Percentiles rank a stretch among this genome's conserved stretches.
Conservation (phyloP, 2,888 invertebrate species). For the Caenorhabditis macrosperma region DNA sequence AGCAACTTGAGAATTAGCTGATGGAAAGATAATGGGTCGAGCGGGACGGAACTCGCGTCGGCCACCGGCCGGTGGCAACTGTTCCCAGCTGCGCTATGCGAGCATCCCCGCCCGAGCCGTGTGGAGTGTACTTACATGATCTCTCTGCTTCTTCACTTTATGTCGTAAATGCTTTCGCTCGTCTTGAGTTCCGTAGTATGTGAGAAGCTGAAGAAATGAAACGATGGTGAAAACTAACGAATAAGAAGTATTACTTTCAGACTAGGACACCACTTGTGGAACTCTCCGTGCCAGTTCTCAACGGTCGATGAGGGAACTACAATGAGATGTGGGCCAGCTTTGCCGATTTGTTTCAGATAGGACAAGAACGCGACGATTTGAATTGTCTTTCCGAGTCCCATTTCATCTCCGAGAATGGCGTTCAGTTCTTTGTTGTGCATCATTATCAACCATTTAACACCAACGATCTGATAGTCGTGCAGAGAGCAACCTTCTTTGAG, state of each 20-base stretch:
- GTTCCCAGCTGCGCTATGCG: background rate
- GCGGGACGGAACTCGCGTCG: conserved; percentile 16
- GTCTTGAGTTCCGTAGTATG: conserved; percentile 77
- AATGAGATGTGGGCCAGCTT: conserved; percentile 88
- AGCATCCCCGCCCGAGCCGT: background rate
- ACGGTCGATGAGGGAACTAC: conserved; percentile 97
- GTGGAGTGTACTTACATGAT: conserved; percentile 44
- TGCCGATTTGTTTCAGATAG: conserved; percentile 88
- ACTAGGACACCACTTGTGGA: conserved; percentile 71
- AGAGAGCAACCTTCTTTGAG: conserved; percentile 61
- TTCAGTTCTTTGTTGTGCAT: conserved; percentile 84
- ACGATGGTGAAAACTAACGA: background rate
- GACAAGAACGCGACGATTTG: conserved; percentile 94
- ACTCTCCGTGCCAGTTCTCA: conserved; percentile 83
- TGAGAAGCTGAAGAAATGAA: conserved; percentile 66
- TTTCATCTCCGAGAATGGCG: conserved; percentile 96
- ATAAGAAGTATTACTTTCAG: conserved; percentile 58
- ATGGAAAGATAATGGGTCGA: conserved; percentile 56
- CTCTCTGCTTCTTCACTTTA: conserved; percentile 69
- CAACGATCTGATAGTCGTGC: conserved; percentile 74
- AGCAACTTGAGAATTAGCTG: conserved; percentile 30
- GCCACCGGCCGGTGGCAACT: background rate
- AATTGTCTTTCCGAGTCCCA: conserved; percentile 95
- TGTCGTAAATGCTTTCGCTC: conserved; percentile 71
- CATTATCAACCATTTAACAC: conserved; percentile 76